Base-by-base conservation (phyloP, 2,113 vertebrate species). In the Prolemur simus region DNA sequence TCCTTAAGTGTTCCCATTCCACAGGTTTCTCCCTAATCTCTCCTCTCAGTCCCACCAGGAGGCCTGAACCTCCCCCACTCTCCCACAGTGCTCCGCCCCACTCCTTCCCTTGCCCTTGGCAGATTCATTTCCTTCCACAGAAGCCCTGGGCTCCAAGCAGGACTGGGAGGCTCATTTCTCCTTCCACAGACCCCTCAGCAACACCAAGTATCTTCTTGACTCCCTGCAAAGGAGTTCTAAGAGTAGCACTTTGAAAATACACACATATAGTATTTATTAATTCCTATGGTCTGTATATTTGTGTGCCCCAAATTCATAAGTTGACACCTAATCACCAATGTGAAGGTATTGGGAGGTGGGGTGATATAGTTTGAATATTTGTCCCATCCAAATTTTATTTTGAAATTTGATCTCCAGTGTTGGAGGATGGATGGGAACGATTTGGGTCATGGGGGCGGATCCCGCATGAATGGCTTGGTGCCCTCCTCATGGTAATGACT, bases 61-160 rank as follows among this genome's bases (percentile, higher is more conserved):
- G 21, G 34, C 34, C 49, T 2, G 0, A 8, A 18, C 32, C 27
- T 29, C 1, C 12, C 54, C n/a, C 5, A 20, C 17, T 21, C 49
- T 60, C 64, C 17, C 37, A 4, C 15, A 3, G 18, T 13, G 12
- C 49, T 58, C 45, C 21, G 12, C 34, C 32, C 12, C 3, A 23
- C 56, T 42, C 42, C 60, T 91, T 32, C 20, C 27, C 42, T 27
- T 52, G 29, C 47, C 34, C 13, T 5, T 0, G 21, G 29, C 42
- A 32, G 60, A 63, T 39, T 68, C 12, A 17, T 60, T 91, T 87
- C 29, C 88, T 54, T 63, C 3, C 23, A 45, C 29, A 3, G 29
- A 81, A 45, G 58, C 34, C 27, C n/a, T 23, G 39, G n/a, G 23
- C 27, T 83, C 42, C 12, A n/a, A 23, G 52, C 23, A 39, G 49